These are phyloP conservation scores for Euzetes globulus DNA, from an alignment of 2,888 invertebrate genomes.

Conservation along the genomic window DNA sequence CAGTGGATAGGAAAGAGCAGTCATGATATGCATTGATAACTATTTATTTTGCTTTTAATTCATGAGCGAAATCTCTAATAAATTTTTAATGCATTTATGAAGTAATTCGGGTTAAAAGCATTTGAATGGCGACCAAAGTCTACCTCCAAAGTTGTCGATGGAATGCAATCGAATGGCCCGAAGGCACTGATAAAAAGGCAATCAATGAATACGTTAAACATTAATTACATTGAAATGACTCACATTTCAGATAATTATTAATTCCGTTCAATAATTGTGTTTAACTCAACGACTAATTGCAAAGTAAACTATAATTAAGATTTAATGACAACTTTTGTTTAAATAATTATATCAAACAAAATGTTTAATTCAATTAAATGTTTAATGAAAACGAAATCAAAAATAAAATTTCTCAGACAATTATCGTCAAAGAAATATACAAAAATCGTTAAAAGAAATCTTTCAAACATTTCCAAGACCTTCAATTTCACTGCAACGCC, in stretches of 20 bases:
- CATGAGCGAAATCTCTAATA: neutral
- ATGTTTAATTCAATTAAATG: too few relatives aligned
- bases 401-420: too few relatives aligned
- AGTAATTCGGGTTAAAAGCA: conserved; percentile 14
- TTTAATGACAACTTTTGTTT: too few relatives aligned
- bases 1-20: neutral
- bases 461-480: too few relatives aligned
- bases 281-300: too few relatives aligned
- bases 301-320: too few relatives aligned
- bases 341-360: too few relatives aligned
- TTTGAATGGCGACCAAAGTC: neutral
- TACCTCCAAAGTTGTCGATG: neutral
- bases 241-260: neutral
- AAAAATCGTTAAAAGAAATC: too few relatives aligned
- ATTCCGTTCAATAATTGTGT: too few relatives aligned
- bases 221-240: neutral
- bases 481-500: too few relatives aligned
- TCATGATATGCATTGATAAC: conserved; percentile 10
- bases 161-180: neutral
- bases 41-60: neutral
- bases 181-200: conserved; percentile 18
- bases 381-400: too few relatives aligned
- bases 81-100: neutral
- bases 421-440: too few relatives aligned
- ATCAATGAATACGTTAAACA: conserved; percentile 1